phyloP scores from a whole-genome alignment of 2,888 invertebrate genomes.

The Sphinx pinastri region DNA sequence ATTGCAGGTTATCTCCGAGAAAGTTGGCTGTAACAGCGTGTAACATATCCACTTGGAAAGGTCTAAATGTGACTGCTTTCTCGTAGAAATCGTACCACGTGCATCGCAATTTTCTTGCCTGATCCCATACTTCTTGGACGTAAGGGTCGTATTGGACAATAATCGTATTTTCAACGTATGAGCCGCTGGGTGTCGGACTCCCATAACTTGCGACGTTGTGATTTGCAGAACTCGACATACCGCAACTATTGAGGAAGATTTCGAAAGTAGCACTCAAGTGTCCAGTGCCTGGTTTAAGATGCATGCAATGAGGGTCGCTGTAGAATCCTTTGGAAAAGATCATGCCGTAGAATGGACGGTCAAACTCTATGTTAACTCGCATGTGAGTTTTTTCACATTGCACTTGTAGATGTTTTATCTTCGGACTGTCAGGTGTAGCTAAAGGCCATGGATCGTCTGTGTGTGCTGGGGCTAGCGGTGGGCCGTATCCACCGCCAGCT shows the following conservation, averaged over 20 bases:
- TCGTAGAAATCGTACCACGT: slow-evolving; percentile 99
- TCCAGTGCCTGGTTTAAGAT: slow-evolving; percentile 95
- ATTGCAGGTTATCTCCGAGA: slow-evolving; percentile 96
- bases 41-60: slow-evolving; percentile 97
- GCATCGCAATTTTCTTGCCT: slow-evolving; percentile 94
- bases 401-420: slow-evolving; percentile 96
- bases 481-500: slow-evolving; percentile 90
- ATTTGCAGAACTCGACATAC: slow-evolving; percentile 96
- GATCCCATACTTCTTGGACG: slow-evolving; percentile 98
- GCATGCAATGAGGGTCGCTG: slow-evolving; percentile 95
- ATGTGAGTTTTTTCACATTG: slow-evolving; percentile 98
- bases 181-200: slow-evolving; percentile 95
- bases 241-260: slow-evolving; percentile 96
- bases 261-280: slow-evolving; percentile 96
- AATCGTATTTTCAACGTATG: slow-evolving; percentile 97
- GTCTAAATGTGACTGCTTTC: slow-evolving; percentile 96
- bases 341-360: slow-evolving; percentile 97
- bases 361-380: slow-evolving; percentile 97
- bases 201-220: slow-evolving; percentile 93
- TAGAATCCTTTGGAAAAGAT: slow-evolving; percentile 98
- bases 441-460: slow-evolving; percentile 95
- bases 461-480: slow-evolving; percentile 84
- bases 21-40: slow-evolving; percentile 98
- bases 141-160: slow-evolving; percentile 97
- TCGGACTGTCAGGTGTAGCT: slow-evolving; percentile 94